A percentile compares a stretch with the other conserved stretches of the same genome.
Conservation (phyloP, 2,888 invertebrate species). For the Drosophila putrida region DNA sequence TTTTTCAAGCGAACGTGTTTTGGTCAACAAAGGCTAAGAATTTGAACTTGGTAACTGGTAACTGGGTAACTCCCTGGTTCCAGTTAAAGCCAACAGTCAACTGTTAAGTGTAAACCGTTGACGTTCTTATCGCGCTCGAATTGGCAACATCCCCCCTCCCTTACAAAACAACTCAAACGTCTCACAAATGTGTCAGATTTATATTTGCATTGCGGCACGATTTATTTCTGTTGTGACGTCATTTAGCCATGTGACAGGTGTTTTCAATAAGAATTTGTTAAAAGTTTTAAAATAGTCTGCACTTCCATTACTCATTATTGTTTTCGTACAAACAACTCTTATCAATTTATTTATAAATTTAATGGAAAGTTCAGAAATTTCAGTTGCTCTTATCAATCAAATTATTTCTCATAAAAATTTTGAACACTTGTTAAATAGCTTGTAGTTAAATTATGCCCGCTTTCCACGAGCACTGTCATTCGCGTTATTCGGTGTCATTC, state of each 20-base stretch:
- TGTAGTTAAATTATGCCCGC: too few relatives aligned
- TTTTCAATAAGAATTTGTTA: conserved; percentile 16
- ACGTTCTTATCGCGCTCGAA: conserved; percentile 42
- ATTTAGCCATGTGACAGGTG: conserved; percentile 22
- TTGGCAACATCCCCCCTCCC: neutral
- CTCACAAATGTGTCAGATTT: conserved; percentile 37
- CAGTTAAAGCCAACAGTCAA: conserved; percentile 27
- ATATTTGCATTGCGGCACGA: conserved; percentile 58
- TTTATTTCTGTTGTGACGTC: conserved; percentile 41
- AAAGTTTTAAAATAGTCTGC: too few relatives aligned
- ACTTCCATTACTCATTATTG: too few relatives aligned
- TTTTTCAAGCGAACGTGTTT: conserved; percentile 33
- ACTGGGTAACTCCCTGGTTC: conserved; percentile 32
- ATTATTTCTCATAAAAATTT: too few relatives aligned
- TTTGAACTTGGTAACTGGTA: conserved; percentile 28
- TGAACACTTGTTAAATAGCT: too few relatives aligned
- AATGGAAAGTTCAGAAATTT: too few relatives aligned
- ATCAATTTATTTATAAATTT: too few relatives aligned
- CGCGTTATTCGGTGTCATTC: too few relatives aligned
- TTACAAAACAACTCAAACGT: conserved; percentile 1
- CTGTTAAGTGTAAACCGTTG: conserved; percentile 30
- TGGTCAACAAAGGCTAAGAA: conserved; percentile 33
- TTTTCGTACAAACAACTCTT: too few relatives aligned
- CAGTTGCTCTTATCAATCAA: too few relatives aligned
- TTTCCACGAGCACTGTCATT: too few relatives aligned